Evolutionary conservation across 2,797 vertebrate species (phyloP).

Genomic region (Myripristis murdjan): DNA sequence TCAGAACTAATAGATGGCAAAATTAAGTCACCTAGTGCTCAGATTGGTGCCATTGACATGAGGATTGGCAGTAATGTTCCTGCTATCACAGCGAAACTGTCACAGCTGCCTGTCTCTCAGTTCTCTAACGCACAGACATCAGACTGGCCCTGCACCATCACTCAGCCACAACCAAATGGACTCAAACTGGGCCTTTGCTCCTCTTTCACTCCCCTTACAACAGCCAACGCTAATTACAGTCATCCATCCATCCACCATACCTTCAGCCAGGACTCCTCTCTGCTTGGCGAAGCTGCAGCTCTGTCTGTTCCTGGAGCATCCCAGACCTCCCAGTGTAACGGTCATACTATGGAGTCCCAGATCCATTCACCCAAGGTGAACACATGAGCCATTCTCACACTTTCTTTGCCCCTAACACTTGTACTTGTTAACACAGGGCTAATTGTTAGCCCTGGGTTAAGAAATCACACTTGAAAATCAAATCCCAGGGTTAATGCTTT

Average conservation of each 20-base stretch:
- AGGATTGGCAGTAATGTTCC: constrained; percentile 69
- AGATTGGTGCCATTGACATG: constrained; percentile 76
- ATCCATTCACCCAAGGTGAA: constrained; percentile 65
- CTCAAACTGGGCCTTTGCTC: constrained; percentile 63
- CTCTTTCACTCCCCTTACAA: constrained; percentile 39
- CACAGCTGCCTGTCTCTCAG: constrained; percentile 53
- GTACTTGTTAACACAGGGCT: too few relatives aligned
- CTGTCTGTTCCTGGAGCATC: constrained; percentile 28
- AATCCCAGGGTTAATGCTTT: too few relatives aligned
- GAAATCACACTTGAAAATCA: too few relatives aligned
- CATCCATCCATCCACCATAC: constrained; percentile 46
- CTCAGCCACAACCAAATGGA: constrained; percentile 73
- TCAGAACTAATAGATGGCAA: constrained; percentile 37
- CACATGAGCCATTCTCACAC: too few relatives aligned
- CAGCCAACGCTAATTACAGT: constrained; percentile 23
- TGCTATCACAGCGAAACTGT: constrained; percentile 46
- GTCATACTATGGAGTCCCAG: constrained; percentile 41
- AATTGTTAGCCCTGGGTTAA: too few relatives aligned
- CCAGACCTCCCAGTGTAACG: constrained; percentile 41
- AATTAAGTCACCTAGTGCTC: constrained; percentile 7
- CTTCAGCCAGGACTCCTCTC: constrained; percentile 50
- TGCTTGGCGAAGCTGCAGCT: constrained; percentile 26
- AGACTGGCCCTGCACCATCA: constrained; percentile 74
- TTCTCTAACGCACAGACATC: constrained; percentile 64
- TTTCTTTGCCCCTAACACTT: too few relatives aligned